These are phyloP conservation scores for Limenitis camilla DNA, from an alignment of 2,888 invertebrate genomes.

Conservation along the genomic window DNA sequence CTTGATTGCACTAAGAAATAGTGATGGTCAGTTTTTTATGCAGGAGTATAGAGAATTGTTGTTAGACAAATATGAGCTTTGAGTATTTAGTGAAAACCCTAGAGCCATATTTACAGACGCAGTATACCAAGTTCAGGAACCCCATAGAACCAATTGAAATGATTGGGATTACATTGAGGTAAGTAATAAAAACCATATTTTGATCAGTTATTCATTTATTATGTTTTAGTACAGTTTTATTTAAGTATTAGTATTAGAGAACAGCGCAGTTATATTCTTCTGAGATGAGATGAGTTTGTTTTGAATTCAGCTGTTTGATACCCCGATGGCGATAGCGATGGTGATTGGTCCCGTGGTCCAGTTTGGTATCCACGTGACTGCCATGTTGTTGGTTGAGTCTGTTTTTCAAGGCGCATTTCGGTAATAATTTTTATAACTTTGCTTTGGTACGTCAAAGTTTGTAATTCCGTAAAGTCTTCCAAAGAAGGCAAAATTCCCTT, in stretches of 20 bases:
- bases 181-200: constrained; percentile 16
- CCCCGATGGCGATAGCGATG: constrained; percentile 22
- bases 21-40: too few species aligned
- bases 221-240: constrained; percentile 21
- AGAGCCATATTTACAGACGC: too few species aligned
- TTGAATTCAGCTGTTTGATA: constrained; percentile 25
- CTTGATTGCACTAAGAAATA: too few species aligned
- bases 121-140: constrained; percentile 24
- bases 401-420: too few species aligned
- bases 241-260: constrained; percentile 24
- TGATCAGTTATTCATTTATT: constrained; percentile 17
- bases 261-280: constrained; percentile 24
- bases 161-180: constrained; percentile 24
- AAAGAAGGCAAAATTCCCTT: constrained; percentile 31
- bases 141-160: constrained; percentile 25
- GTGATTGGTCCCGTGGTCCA: constrained; percentile 26
- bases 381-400: constrained; percentile 27
- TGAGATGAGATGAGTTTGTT: constrained; percentile 9
- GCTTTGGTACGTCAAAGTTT: constrained; percentile 25
- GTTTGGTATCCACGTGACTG: constrained; percentile 26
- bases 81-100: too few species aligned
- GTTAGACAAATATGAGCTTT: too few species aligned
- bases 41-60: too few species aligned
- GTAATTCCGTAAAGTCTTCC: constrained; percentile 27
- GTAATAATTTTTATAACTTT: constrained; percentile 20